Evolutionary conservation across 2,113 vertebrate species (phyloP).

Genomic region (Embiotoca jacksoni): DNA sequence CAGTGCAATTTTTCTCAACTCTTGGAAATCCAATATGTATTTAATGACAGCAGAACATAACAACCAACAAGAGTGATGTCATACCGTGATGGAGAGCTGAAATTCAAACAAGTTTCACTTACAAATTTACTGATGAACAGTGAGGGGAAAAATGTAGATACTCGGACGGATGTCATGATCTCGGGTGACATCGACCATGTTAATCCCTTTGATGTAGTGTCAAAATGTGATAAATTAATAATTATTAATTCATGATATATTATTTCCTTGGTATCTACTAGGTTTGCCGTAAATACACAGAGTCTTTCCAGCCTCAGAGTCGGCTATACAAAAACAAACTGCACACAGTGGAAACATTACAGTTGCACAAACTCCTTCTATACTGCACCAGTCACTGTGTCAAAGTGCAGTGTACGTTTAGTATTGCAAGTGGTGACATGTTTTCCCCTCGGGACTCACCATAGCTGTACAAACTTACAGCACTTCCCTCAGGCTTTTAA

Average conservation of each 20-base stretch:
- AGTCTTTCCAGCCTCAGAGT: neutral
- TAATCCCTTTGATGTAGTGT: no score
- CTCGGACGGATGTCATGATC: neutral
- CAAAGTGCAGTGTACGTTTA: neutral
- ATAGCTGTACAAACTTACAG: neutral
- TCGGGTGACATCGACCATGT: no score
- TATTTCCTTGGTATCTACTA: no score
- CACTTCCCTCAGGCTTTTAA: neutral
- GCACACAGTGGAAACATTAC: slow-evolving; percentile 13
- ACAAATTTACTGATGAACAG: no score
- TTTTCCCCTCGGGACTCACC: neutral
- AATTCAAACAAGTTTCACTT: neutral
- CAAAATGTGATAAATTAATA: no score
- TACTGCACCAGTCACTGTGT: neutral
- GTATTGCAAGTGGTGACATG: neutral
- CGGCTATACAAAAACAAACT: neutral
- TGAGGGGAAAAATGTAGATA: neutral
- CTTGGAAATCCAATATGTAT: neutral
- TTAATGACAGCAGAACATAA: neutral
- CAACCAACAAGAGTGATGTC: neutral
- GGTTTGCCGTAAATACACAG: neutral
- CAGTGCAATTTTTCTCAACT: no score
- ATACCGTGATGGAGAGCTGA: neutral
- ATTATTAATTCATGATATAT: no score
- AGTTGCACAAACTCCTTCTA: neutral